A percentile compares a stretch with the other conserved stretches of the same genome.
Evolutionary conservation across 2,888 invertebrate genomes (phyloP).

Genomic region (Mesopsocus fuscifrons): DNA sequence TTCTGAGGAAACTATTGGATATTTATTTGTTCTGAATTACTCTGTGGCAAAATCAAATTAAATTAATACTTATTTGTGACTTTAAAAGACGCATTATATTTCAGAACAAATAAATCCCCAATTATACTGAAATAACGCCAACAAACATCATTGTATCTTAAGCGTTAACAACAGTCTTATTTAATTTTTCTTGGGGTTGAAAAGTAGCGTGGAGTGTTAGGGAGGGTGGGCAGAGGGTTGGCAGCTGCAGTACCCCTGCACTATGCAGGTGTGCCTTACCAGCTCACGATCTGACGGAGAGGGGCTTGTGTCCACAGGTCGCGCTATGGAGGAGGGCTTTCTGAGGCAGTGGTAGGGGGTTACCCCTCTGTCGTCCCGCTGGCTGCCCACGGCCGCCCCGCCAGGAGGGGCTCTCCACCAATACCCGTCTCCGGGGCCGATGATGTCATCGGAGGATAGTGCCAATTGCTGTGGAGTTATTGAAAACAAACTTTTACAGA

Average conservation of each 20-base stretch:
- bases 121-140: too few species aligned
- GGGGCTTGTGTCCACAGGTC: constrained; percentile 17
- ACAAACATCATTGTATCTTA: too few species aligned
- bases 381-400: constrained; percentile 22
- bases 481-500: constrained; percentile 69
- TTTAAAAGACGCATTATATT: too few species aligned
- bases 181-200: neutral
- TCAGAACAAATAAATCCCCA: too few species aligned
- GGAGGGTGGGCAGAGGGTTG: too few species aligned
- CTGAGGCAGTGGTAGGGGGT: constrained; percentile 12
- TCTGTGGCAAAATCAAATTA: too few species aligned
- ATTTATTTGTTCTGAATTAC: too few species aligned
- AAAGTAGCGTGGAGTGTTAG: too few species aligned
- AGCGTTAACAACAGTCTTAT: too few species aligned
- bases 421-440: constrained; percentile 64
- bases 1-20: too few species aligned
- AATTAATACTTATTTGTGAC: too few species aligned
- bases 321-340: constrained; percentile 17
- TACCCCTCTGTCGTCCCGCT: constrained; percentile 16
- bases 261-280: constrained; percentile 8
- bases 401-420: constrained; percentile 56
- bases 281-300: constrained; percentile 4
- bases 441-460: constrained; percentile 96
- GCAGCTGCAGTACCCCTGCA: too few species aligned
- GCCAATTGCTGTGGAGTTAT: constrained; percentile 84